Evolutionary conservation across 2,797 vertebrate species (phyloP).

Genomic region (Limnodromus scolopaceus): DNA sequence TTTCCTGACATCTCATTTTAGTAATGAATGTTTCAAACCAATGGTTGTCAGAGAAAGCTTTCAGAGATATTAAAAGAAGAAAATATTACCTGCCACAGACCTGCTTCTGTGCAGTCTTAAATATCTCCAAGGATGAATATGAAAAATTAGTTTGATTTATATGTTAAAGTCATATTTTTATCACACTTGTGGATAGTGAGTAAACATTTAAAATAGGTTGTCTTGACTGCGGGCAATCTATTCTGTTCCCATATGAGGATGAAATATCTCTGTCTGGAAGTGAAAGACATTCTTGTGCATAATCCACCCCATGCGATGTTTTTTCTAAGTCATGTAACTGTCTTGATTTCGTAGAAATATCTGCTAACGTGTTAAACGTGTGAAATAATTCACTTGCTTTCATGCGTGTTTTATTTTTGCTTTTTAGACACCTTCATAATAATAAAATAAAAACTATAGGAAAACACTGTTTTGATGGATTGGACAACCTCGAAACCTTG

Average conservation of each 20-base stretch:
- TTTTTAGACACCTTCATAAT: slow-evolving; percentile 93
- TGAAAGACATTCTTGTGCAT: background rate
- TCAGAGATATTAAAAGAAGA: background rate
- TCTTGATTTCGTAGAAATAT: background rate
- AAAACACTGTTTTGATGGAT: slow-evolving; percentile 89
- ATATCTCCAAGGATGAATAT: background rate
- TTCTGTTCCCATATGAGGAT: background rate
- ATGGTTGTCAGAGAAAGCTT: background rate
- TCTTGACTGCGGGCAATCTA: background rate
- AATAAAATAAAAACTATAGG: slow-evolving; percentile 93
- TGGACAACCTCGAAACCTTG: slow-evolving; percentile 96
- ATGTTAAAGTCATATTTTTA: background rate
- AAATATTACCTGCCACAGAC: background rate
- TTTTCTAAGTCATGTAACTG: background rate
- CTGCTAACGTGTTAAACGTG: background rate
- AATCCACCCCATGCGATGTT: background rate
- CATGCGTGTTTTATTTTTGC: background rate
- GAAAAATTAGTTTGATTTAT: background rate
- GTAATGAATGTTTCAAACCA: background rate
- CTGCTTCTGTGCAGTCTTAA: background rate
- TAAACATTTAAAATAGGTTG: background rate
- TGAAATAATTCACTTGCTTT: background rate
- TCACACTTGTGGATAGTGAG: background rate
- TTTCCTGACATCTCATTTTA: background rate
- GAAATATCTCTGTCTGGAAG: background rate